phyloP scores from a whole-genome alignment of 2,113 vertebrate genomes.

The Carassius gibelio region DNA sequence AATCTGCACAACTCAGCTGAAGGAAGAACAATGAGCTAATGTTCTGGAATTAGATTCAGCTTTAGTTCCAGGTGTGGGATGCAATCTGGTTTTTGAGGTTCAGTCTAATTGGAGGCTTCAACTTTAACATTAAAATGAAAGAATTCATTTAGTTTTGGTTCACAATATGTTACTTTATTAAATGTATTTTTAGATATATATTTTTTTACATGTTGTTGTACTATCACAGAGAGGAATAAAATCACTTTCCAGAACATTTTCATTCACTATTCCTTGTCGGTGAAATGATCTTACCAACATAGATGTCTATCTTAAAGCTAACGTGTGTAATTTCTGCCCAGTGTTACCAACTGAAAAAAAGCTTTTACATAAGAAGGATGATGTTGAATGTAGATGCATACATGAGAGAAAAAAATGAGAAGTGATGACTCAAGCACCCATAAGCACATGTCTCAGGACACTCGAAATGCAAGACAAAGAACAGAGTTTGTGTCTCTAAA shows the following conservation, averaged over 20 bases:
- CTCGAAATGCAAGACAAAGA: slow-evolving; percentile 6
- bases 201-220: neutral
- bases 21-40: slow-evolving; percentile 18
- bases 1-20: slow-evolving; percentile 21
- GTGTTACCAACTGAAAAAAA: neutral
- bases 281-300: neutral
- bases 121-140: neutral
- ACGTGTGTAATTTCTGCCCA: neutral
- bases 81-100: neutral
- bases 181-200: neutral
- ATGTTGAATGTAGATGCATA: neutral
- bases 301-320: too few relatives aligned
- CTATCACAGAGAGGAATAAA: too few relatives aligned
- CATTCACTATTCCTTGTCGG: neutral
- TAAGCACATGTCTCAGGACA: slow-evolving; percentile 23
- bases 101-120: neutral
- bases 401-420: neutral
- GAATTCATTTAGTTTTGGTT: neutral
- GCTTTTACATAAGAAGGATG: neutral
- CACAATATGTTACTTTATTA: neutral
- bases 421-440: neutral
- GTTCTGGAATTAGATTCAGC: slow-evolving; percentile 39
- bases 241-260: neutral
- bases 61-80: slow-evolving; percentile 10
- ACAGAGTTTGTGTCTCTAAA: slow-evolving; percentile 2